Evolutionary conservation across 2,888 invertebrate genomes (phyloP).

Genomic region (Lypha dubia): DNA sequence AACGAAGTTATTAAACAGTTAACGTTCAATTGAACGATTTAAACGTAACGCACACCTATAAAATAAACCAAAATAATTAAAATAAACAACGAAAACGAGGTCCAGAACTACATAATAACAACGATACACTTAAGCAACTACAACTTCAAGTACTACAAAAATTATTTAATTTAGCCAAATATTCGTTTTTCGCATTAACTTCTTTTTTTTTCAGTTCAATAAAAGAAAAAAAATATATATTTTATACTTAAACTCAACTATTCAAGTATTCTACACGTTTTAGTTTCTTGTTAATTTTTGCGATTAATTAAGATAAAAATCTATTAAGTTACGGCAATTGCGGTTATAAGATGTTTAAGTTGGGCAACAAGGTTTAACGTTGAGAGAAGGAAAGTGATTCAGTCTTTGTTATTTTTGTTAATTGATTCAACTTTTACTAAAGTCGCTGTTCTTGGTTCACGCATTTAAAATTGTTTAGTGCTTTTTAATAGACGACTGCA

Average conservation of each 20-base stretch:
- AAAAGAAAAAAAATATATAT: too few species aligned
- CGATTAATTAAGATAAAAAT: slow-evolving; percentile 79
- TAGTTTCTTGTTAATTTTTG: slow-evolving; percentile 79
- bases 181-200: neutral
- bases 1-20: slow-evolving; percentile 62
- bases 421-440: neutral
- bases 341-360: neutral
- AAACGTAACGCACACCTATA: slow-evolving; percentile 10
- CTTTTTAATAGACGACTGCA: neutral
- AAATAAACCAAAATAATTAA: slow-evolving; percentile 38
- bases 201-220: slow-evolving; percentile 1
- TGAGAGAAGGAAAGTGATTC: neutral
- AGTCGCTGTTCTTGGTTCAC: neutral
- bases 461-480: neutral
- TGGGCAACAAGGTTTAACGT: neutral
- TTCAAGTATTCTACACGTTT: slow-evolving; percentile 22
- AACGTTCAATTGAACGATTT: slow-evolving; percentile 55
- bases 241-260: neutral
- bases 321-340: slow-evolving; percentile 25
- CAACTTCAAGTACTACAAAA: slow-evolving; percentile 13
- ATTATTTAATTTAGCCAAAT: slow-evolving; percentile 10
- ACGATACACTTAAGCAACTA: slow-evolving; percentile 13
- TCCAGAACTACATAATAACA: slow-evolving; percentile 35
- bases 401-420: neutral
- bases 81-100: slow-evolving; percentile 9